phyloP scores from a whole-genome alignment of 92 coral and sea anemone species.

The Galaxea fascicularis region DNA sequence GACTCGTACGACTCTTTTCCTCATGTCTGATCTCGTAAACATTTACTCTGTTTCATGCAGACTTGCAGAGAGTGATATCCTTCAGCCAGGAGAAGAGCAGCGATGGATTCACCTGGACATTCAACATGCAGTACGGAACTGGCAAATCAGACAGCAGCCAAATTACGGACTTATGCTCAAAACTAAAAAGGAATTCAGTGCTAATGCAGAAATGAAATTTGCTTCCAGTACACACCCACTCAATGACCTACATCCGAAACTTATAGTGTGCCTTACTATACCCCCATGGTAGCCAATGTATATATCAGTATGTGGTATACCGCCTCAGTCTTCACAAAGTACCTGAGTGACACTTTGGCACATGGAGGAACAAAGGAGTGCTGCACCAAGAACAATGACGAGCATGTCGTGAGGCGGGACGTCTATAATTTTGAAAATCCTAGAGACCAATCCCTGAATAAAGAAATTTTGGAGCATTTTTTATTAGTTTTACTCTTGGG shows the following conservation, averaged over 20 bases:
- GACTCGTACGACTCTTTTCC: background rate
- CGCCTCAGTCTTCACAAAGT: background rate
- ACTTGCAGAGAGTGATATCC: conserved; percentile 71
- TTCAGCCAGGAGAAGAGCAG: conserved; percentile 58
- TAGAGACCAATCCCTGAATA: too few species aligned
- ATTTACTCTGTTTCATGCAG: conserved; percentile 30
- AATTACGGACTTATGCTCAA: conserved; percentile 96
- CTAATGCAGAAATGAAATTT: conserved; percentile 78
- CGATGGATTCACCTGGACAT: conserved; percentile 83
- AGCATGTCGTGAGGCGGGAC: too few species aligned
- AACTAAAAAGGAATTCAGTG: conserved; percentile 79
- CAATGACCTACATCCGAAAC: conserved; percentile 69
- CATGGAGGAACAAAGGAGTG: background rate
- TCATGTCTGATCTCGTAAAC: too few species aligned
- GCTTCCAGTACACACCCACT: conserved; percentile 81
- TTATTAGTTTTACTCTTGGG: too few species aligned
- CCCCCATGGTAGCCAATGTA: conserved; percentile 78
- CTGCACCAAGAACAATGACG: background rate
- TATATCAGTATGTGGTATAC: too few species aligned
- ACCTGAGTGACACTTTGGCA: background rate
- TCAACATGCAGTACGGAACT: conserved; percentile 77
- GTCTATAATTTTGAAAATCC: too few species aligned
- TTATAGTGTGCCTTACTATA: conserved; percentile 75
- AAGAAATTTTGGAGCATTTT: too few species aligned
- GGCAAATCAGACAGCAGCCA: conserved; percentile 86